These are phyloP conservation scores for Xylota sylvarum DNA, from an alignment of 2,888 invertebrate species.

Conservation along the genomic window DNA sequence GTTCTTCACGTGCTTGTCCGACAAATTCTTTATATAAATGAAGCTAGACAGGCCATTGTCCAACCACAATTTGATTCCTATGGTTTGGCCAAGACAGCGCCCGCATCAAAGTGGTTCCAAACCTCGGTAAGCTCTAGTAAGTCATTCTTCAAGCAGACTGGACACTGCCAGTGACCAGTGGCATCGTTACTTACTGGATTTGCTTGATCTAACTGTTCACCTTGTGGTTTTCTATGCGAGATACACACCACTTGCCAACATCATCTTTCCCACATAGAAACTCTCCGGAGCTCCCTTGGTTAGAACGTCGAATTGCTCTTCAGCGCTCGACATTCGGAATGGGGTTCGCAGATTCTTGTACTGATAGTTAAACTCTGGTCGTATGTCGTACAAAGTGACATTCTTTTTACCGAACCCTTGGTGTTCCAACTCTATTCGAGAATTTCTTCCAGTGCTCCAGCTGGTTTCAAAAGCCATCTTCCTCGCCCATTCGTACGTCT, in stretches of 20 bases:
- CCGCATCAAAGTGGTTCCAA: conserved; percentile 99
- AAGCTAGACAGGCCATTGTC: conserved; percentile 98
- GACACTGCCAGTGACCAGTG: conserved; percentile 98
- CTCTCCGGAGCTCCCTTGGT: conserved; percentile 98
- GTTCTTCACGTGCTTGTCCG: conserved; percentile 96
- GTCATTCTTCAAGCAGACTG: conserved; percentile 97
- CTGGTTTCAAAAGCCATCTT: conserved; percentile 99
- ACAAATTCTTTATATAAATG: conserved; percentile 96
- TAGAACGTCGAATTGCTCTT: conserved; percentile 96
- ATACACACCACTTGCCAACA: conserved; percentile 93
- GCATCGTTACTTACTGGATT: conserved; percentile 98
- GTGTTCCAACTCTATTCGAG: conserved; percentile 96
- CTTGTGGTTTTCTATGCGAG: conserved; percentile 94
- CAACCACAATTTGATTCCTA: conserved; percentile 94
- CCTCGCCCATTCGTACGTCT: conserved; percentile 99
- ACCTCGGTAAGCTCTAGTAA: conserved; percentile 98
- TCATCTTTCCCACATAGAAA: conserved; percentile 95
- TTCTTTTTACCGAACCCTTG: conserved; percentile 95
- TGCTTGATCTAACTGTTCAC: conserved; percentile 97
- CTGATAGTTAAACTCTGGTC: conserved; percentile 96
- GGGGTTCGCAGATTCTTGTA: conserved; percentile 95
- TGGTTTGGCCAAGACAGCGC: conserved; percentile 98
- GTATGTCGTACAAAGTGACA: conserved; percentile 98
- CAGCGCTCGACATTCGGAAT: conserved; percentile 92
- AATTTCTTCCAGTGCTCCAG: conserved; percentile 98